Percentiles rank a stretch among this genome's conserved stretches.
These are phyloP conservation scores for Cacatua alba DNA, from an alignment of 2,113 vertebrate species.

Conservation along the genomic window DNA sequence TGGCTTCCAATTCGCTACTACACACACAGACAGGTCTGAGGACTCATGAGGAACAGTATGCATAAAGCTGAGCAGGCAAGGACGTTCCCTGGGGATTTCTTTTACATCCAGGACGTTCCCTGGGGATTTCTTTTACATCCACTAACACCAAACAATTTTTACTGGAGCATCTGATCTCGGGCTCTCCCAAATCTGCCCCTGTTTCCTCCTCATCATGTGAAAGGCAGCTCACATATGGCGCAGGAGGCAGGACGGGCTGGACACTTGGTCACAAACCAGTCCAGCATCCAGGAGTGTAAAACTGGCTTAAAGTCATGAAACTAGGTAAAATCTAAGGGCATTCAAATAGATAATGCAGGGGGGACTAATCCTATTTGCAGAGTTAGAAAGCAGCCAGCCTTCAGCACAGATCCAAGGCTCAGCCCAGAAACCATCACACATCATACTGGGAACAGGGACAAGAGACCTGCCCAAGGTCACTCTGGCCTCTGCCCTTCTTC, in stretches of 20 bases:
- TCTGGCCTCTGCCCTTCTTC: neutral
- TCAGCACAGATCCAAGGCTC: neutral
- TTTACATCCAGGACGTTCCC: neutral
- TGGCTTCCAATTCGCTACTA: neutral
- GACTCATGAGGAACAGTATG: neutral
- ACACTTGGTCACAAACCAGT: neutral
- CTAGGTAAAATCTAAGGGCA: neutral
- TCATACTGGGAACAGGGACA: neutral
- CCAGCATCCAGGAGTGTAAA: neutral
- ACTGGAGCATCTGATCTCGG: neutral
- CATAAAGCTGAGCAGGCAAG: neutral
- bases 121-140: neutral
- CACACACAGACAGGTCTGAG: neutral
- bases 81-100: neutral
- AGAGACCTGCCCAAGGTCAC: neutral
- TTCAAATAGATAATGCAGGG: neutral
- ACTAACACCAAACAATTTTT: neutral
- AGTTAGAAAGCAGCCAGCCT: slow-evolving; percentile 4
- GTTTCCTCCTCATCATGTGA: neutral
- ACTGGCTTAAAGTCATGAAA: neutral
- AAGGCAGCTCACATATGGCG: neutral
- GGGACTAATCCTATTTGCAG: neutral
- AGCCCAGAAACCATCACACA: neutral
- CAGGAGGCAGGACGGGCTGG: neutral
- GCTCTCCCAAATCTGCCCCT: neutral